Conservation (phyloP, 2,113 vertebrate genomes). For the Myiozetetes cayanensis region DNA sequence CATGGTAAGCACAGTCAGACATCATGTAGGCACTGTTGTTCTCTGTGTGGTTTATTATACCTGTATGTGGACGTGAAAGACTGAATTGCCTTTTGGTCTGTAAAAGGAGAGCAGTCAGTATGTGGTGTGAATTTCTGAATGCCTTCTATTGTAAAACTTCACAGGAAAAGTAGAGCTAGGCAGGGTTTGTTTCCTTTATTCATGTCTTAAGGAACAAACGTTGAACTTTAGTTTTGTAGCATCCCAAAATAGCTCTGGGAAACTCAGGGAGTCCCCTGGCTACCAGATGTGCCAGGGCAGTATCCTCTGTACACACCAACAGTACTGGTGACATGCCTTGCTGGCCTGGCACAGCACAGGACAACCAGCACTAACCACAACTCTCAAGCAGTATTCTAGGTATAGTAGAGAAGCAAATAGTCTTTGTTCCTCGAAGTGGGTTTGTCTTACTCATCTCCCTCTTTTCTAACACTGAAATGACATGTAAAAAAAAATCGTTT, state of each 20-base stretch:
- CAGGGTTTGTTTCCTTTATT: background rate
- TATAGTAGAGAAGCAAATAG: background rate
- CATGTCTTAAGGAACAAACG: background rate
- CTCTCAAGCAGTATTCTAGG: background rate
- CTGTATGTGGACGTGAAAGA: background rate
- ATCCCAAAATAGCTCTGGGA: background rate
- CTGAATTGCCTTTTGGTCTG: background rate
- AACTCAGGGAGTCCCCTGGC: background rate
- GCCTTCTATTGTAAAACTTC: background rate
- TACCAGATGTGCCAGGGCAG: background rate
- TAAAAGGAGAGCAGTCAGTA: background rate
- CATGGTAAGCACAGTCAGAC: slow-evolving; percentile 45
- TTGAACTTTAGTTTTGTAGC: background rate
- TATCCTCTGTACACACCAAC: background rate
- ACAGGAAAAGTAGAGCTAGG: background rate
- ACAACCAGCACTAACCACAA: background rate
- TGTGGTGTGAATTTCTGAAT: background rate
- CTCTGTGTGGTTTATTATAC: background rate
- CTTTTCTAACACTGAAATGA: background rate
- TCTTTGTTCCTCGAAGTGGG: background rate
- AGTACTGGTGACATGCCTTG: background rate
- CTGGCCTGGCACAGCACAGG: background rate
- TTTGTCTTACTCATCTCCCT: background rate
- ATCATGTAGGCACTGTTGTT: background rate
- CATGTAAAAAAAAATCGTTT: background rate